phyloP scores from a whole-genome alignment of 1,140 invertebrate species.

The Drosophila tani region DNA sequence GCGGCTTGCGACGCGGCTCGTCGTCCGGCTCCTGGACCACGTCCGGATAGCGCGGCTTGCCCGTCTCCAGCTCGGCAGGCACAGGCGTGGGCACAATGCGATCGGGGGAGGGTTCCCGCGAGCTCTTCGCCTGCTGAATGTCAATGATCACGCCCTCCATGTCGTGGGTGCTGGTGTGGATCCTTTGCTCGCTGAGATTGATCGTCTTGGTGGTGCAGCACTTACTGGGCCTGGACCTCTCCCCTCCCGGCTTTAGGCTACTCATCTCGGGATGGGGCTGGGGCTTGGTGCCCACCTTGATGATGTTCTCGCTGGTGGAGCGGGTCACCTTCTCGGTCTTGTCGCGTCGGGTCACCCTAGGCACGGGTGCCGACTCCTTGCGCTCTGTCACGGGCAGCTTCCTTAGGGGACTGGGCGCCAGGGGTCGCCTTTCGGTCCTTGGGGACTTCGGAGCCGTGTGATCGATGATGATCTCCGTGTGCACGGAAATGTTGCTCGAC shows the following conservation, averaged over 20 bases:
- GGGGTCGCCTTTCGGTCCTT: constrained; percentile 19
- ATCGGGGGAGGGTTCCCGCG: constrained; percentile 89
- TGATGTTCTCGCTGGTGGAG: constrained; percentile 86
- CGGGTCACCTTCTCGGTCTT: constrained; percentile 86
- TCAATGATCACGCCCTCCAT: constrained; percentile 87
- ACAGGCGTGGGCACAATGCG: constrained; percentile 88
- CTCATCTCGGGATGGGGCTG: constrained; percentile 63
- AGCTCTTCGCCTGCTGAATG: constrained; percentile 89
- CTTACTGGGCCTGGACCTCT: constrained; percentile 72
- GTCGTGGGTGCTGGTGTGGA: constrained; percentile 35
- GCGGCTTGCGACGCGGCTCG: constrained; percentile 84
- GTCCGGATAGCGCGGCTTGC: constrained; percentile 89
- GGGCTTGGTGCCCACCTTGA: constrained; percentile 85
- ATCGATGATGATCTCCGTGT: constrained; percentile 81
- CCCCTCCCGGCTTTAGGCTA: constrained; percentile 45
- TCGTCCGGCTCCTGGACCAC: constrained; percentile 90
- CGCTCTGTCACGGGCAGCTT: constrained; percentile 76
- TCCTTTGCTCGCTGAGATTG: constrained; percentile 82
- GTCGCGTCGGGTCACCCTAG: constrained; percentile 84
- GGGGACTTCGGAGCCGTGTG: constrained; percentile 69
- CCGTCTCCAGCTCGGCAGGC: constrained; percentile 86
- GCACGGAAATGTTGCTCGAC: constrained; percentile 80
- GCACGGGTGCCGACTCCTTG: constrained; percentile 78
- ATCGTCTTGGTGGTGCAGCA: constrained; percentile 83
- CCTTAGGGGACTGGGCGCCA: constrained; percentile 26